A percentile compares a stretch with the other conserved stretches of the same genome.
phyloP scores from a whole-genome alignment of 2,888 invertebrate species.

The Eupithecia abbreviata region DNA sequence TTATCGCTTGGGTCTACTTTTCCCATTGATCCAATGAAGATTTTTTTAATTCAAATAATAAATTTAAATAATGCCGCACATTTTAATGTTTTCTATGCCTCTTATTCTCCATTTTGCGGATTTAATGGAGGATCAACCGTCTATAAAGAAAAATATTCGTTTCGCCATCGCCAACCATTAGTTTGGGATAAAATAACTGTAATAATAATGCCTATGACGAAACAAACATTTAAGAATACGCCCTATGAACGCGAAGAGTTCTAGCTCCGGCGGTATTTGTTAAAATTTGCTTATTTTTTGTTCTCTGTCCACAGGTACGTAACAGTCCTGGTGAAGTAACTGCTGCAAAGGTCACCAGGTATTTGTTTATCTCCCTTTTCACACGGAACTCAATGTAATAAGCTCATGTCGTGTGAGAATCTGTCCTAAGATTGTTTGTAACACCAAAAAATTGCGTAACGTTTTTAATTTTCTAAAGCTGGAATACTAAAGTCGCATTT shows the following conservation, averaged over 20 bases:
- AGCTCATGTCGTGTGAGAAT: not conserved
- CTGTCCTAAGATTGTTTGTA: too few species aligned
- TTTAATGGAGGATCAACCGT: not conserved
- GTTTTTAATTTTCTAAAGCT: not conserved
- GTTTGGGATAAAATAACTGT: not conserved
- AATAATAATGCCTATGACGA: not conserved
- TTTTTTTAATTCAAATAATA: too few species aligned
- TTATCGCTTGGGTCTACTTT: not conserved
- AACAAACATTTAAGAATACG: not conserved
- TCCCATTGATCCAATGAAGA: not conserved
- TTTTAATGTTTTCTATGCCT: too few species aligned
- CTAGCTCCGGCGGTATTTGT: not conserved
- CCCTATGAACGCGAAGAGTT: not conserved
- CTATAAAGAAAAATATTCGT: not conserved
- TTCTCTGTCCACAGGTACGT: slow-evolving; percentile 42
- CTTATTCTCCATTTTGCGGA: too few species aligned
- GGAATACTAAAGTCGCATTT: too few species aligned
- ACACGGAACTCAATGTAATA: not conserved
- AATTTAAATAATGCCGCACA: too few species aligned
- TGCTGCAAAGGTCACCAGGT: slow-evolving; percentile 4
- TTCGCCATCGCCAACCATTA: not conserved
- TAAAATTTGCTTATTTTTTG: not conserved
- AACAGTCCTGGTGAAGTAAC: not conserved
- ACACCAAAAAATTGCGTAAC: not conserved
- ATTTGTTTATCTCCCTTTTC: not conserved